Base-by-base conservation (phyloP, 2,113 vertebrate genomes). In the Sakesphorus luctuosus region DNA sequence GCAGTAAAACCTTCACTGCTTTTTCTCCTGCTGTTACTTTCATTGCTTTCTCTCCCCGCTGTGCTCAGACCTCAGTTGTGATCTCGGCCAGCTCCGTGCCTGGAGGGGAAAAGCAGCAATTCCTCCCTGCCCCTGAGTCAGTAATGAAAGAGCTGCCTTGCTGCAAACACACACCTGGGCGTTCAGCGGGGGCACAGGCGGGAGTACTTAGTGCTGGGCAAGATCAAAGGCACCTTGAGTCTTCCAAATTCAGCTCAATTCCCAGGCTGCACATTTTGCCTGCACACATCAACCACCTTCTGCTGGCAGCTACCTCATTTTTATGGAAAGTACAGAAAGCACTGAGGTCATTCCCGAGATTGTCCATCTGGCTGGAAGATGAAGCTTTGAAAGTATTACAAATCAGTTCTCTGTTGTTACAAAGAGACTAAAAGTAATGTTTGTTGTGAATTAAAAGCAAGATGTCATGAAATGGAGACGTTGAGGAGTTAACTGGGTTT, bases 281-380 rank as follows among this genome's bases (percentile, higher is more conserved):
- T 29, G 3, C 84, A 67, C 77, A 33, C 78, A 74, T 85, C 84
- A 80, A 13, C 50, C 59, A 59, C 67, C 65, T 83, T 74, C 75
- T 95, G 79, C 68, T 93, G 63, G 59, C n/a, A 65, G 49, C 96
- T 96, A 94, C 75, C 67, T 94, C 93, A 91, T 74, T 95, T 91
- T 85, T 90, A 71, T 69, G 84, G 90, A 85, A 94, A 94, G 63
- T 59, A 62, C 73, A 83, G 82, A 73, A 83, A 93, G 52, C 47
- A 29, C 67, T 83, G 85, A 88, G 55, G 75, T 95, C 0, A 85
- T 90, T 85, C 93, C 79, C 59, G 84, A 91, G 36, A 76, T 21
- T 29, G 11, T 71, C 46, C 81, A 87, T 93, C 93, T 95, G 87
- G 94, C 90, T 83, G 47, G 65, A 94, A 83, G 72, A 63, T 73